Conservation (phyloP, 2,888 invertebrate genomes). For the Dilophus febrilis region DNA sequence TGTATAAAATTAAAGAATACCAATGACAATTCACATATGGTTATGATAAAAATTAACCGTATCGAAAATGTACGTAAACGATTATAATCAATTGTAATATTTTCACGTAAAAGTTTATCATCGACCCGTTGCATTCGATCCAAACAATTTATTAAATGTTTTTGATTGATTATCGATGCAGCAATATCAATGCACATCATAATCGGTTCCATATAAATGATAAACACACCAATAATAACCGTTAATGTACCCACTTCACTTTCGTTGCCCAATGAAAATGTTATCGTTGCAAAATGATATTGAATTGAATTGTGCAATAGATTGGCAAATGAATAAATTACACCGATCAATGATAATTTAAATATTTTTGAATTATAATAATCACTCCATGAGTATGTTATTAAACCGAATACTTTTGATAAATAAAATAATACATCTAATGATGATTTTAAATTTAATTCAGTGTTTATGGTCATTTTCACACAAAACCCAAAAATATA, state of each 20-base stretch:
- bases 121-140: constrained; percentile 24
- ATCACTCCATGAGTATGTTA: constrained; percentile 20
- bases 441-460: no score
- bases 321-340: constrained; percentile 16
- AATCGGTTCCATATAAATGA: constrained; percentile 26
- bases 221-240: constrained; percentile 26
- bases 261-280: constrained; percentile 14
- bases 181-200: constrained; percentile 29
- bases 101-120: constrained; percentile 21
- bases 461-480: no score
- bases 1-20: constrained; percentile 17
- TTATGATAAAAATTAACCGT: constrained; percentile 18
- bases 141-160: constrained; percentile 19
- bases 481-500: no score
- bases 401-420: constrained; percentile 24
- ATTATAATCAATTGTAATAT: constrained; percentile 10
- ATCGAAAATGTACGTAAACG: constrained; percentile 3
- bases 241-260: constrained; percentile 23
- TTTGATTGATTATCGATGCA: constrained; percentile 23
- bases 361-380: constrained; percentile 16
- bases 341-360: constrained; percentile 21
- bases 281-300: constrained; percentile 20
- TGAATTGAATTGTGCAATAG: constrained; percentile 16
- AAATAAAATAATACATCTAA: constrained; percentile 15
- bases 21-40: constrained; percentile 20